These are phyloP conservation scores for Spilogale gracilis DNA, from an alignment of 2,113 vertebrate genomes.

Conservation along the genomic window DNA sequence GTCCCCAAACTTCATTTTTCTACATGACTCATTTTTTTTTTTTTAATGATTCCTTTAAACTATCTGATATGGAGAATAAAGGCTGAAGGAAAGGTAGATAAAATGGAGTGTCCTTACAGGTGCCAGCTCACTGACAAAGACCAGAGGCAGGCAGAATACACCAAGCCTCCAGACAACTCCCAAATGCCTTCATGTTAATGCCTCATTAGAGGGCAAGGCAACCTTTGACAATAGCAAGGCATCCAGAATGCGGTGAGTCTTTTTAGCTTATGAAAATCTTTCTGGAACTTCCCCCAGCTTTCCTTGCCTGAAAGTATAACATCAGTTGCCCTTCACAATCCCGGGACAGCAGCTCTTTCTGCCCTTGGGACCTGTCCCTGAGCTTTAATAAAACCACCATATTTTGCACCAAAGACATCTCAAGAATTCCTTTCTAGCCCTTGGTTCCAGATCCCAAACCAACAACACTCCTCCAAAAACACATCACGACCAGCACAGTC, in stretches of 20 bases:
- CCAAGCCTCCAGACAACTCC: background rate
- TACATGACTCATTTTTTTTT: background rate
- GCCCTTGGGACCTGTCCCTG: background rate
- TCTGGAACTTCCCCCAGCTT: background rate
- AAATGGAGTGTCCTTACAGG: background rate
- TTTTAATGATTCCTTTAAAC: background rate
- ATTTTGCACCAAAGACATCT: background rate
- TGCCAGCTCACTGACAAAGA: background rate
- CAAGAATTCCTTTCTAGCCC: background rate
- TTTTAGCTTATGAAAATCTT: background rate
- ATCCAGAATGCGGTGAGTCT: background rate
- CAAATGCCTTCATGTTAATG: background rate
- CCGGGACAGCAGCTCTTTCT: background rate
- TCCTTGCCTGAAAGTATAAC: background rate
- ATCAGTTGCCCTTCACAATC: background rate
- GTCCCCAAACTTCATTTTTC: background rate
- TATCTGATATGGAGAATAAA: background rate
- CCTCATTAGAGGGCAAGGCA: background rate
- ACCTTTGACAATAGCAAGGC: background rate
- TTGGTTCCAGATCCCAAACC: background rate
- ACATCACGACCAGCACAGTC: background rate
- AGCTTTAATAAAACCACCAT: background rate
- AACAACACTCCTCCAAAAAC: background rate
- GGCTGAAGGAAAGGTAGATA: background rate
- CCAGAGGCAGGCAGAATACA: background rate